phyloP scores from a whole-genome alignment of 2,888 invertebrate genomes.

The Euspilapteryx auroguttella region DNA sequence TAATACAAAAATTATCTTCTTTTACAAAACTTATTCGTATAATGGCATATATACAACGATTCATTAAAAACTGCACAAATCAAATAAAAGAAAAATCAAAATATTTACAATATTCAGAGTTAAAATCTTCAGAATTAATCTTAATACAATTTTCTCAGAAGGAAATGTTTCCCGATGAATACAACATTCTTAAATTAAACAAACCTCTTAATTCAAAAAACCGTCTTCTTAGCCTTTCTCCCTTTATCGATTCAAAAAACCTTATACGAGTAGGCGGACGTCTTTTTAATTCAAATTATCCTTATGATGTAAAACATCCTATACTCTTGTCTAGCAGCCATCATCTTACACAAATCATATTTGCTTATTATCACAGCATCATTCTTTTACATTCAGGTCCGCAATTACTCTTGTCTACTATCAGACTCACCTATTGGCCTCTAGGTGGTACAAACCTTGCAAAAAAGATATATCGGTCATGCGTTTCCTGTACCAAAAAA shows the following conservation, averaged over 20 bases:
- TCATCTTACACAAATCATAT: constrained; percentile 3
- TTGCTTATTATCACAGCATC: not conserved
- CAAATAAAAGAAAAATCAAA: too few species aligned
- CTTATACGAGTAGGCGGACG: constrained; percentile 10
- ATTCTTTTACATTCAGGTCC: not conserved
- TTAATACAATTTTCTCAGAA: constrained; percentile 3
- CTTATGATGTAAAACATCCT: constrained; percentile 5
- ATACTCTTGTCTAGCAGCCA: constrained; percentile 3
- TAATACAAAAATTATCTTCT: too few species aligned
- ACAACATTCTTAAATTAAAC: constrained; percentile 2
- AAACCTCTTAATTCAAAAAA: constrained; percentile 6
- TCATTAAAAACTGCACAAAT: constrained; percentile 4
- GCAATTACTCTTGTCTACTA: constrained; percentile 1
- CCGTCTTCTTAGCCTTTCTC: constrained; percentile 5
- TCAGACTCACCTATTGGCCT: constrained; percentile 4
- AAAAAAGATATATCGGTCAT: not conserved
- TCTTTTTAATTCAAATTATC: constrained; percentile 8
- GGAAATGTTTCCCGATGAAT: constrained; percentile 7
- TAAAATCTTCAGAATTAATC: constrained; percentile 2
- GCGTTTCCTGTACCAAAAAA: not conserved
- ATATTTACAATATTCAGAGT: too few species aligned
- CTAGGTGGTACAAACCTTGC: constrained; percentile 4
- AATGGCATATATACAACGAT: constrained; percentile 5
- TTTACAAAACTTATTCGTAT: constrained; percentile 4
- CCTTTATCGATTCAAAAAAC: constrained; percentile 8